Base-by-base conservation (phyloP, 2,113 vertebrate species). In the Myotis lucifugus region DNA sequence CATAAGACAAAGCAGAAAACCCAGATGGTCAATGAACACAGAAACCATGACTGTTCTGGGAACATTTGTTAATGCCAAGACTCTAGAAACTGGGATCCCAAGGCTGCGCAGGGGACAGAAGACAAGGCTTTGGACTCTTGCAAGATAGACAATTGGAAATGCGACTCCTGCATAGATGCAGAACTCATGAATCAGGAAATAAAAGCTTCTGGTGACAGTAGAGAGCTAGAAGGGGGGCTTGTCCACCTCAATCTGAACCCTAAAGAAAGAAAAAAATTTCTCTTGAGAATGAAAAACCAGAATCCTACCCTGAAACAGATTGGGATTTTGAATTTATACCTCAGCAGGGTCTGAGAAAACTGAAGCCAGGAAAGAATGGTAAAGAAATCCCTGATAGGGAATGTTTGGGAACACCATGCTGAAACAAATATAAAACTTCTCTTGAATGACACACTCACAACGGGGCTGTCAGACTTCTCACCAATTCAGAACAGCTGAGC, bases 1-100 rank as follows among this genome's bases (percentile, higher is more conserved):
- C 72, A 40, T 17, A 95, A 93, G 52, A 88, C 37, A 86, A 91
- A 91, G 50, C 12, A 84, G 84, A 95, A 89, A 87, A 61, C 69
- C 40, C 10, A 48, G 77, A 72, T 56, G 19, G 67, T 59, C 76
- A 59, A 72, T 82, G 46, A 92, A 81, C 85, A 52, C 18, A 79
- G 77, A 88, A 76, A 74, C 7, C 5, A 40, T 25, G 70, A 50
- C 52, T 88, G 46, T 25, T 59, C 72, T 64, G 67, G 67, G 67
- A 92, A 70, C 23, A 46, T 56, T 54, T 85, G n/a, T 18, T 52
- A 67, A 17, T 29, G 23, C 50, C 77, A 92, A 34, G 37, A 78
- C 83, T 52, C 34, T 46, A 64, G 37, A 81, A 19, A 50, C 7
- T 27, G 25, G 17, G 14, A 76, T 61, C 12, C 69, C 64, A 59